Conservation (phyloP, 2,888 invertebrate species). For the Lasioglossum vierecki region DNA sequence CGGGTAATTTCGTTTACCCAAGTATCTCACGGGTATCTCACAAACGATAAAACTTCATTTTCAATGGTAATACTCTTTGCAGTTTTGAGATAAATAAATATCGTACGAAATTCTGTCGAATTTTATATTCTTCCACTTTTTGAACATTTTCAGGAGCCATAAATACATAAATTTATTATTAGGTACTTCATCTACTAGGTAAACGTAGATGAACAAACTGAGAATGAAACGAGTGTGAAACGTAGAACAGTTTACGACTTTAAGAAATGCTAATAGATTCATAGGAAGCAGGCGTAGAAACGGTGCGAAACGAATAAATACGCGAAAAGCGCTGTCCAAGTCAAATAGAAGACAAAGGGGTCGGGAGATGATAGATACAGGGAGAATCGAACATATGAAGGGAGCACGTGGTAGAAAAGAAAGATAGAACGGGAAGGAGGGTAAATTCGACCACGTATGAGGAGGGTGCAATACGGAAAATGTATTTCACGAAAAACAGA, state of each 20-base stretch:
- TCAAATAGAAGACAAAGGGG: conserved; percentile 63
- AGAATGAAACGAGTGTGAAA: not conserved
- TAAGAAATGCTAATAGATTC: not conserved
- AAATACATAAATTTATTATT: no score
- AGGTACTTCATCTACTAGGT: no score
- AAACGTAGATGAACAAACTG: not conserved
- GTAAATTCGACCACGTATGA: conserved; percentile 55
- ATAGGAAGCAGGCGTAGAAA: not conserved
- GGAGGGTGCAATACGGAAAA: conserved; percentile 55
- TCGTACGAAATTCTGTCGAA: no score
- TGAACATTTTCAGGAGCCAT: no score
- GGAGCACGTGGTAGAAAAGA: conserved; percentile 26
- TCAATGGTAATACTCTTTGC: no score
- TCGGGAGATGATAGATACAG: conserved; percentile 53
- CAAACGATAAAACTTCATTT: no score
- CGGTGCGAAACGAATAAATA: conserved; percentile 11
- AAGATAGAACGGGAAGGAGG: conserved; percentile 31
- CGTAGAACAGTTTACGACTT: not conserved
- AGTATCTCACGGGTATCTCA: no score
- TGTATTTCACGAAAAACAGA: conserved; percentile 68
- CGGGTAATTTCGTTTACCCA: no score
- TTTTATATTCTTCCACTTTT: no score
- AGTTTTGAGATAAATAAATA: no score
- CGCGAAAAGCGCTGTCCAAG: conserved; percentile 26
- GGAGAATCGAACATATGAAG: conserved; percentile 34